phyloP scores from a whole-genome alignment of 2,113 vertebrate genomes.

The Crotophaga sulcirostris region DNA sequence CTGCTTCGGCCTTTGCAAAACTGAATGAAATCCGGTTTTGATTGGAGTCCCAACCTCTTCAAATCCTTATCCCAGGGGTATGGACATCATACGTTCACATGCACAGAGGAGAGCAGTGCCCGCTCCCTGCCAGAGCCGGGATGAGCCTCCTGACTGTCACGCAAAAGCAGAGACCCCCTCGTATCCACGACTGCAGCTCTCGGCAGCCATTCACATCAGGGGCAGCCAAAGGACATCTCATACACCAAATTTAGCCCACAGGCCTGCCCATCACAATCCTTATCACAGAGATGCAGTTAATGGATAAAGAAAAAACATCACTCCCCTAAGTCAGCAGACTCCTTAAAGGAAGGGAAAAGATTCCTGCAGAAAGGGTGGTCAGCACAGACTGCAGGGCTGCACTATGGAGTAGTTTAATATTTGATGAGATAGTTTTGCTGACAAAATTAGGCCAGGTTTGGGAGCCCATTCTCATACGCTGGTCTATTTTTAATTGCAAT shows the following conservation, averaged over 20 bases:
- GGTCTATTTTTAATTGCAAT: background rate
- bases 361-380: rapidly evolving
- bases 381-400: background rate
- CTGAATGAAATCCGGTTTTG: rapidly evolving
- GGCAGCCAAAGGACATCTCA: background rate
- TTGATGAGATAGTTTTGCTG: background rate
- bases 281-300: background rate
- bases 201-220: background rate
- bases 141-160: background rate
- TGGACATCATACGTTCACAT: rapidly evolving
- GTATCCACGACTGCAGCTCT: rapidly evolving
- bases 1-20: background rate
- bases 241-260: rapidly evolving
- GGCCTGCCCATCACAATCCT: background rate
- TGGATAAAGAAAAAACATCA: too few species aligned
- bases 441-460: background rate
- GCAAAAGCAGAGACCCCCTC: background rate
- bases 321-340: background rate
- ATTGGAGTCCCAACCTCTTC: rapidly evolving
- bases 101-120: rapidly evolving
- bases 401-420: background rate
- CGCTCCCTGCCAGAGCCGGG: rapidly evolving
- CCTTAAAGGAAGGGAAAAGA: background rate
- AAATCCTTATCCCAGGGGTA: background rate
- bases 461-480: background rate